phyloP scores from a whole-genome alignment of 2,888 invertebrate genomes.

The Philereme vetulata region DNA sequence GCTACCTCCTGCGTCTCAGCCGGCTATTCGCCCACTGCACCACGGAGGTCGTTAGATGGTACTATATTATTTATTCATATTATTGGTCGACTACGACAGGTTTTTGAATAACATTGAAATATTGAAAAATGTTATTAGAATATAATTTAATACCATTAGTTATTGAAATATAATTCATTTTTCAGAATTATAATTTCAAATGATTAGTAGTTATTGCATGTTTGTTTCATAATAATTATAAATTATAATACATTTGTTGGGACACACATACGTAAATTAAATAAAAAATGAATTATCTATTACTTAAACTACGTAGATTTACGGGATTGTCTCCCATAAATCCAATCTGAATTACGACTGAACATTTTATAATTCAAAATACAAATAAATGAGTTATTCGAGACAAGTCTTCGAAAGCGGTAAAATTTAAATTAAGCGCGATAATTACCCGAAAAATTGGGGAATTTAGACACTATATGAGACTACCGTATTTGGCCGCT shows the following conservation, averaged over 20 bases:
- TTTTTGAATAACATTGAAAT: no score
- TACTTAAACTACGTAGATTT: not conserved
- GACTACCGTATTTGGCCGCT: constrained; percentile 15
- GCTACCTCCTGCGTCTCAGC: no score
- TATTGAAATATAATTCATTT: no score
- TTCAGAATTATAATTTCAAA: not conserved
- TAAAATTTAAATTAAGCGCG: not conserved
- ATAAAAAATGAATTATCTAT: not conserved
- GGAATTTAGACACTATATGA: constrained; percentile 11
- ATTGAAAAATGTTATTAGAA: no score
- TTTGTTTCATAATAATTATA: constrained; percentile 4
- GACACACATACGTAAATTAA: not conserved
- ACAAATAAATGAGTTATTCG: constrained; percentile 40
- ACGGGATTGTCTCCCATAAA: constrained; percentile 1
- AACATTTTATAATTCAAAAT: constrained; percentile 30
- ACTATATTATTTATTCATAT: no score
- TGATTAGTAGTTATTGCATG: constrained; percentile 24
- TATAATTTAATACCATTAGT: no score
- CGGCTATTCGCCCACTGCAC: no score
- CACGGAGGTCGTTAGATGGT: no score
- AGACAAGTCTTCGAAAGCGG: constrained; percentile 14
- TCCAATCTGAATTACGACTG: constrained; percentile 4
- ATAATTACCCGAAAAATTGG: constrained; percentile 15
- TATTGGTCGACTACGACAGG: no score
- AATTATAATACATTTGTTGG: not conserved